Evolutionary conservation across 2,888 invertebrate species (phyloP), one percentile per base, ranked within the genome.

Genomic region (Branchellion lobata): DNA sequence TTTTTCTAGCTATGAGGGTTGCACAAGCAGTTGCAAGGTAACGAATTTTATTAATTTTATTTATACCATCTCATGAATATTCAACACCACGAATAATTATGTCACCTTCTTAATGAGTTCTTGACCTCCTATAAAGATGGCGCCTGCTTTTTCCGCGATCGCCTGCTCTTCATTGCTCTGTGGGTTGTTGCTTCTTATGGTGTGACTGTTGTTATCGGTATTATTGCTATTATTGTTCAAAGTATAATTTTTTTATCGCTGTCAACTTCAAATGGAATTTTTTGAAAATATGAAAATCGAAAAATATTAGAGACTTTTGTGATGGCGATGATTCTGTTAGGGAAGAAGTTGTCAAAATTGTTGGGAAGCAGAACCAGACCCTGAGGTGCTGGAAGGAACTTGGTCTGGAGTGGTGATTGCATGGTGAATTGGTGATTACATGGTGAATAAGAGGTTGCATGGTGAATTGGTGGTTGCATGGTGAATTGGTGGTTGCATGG

Each of bases 321-420:
- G 74, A 87, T 83, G 11, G 85, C 84, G 34, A 85, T 81, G 34
- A 85, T 83, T 51, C 82, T 83, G 36, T 83, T 84, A 18, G 82
- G 75, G 27, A 82, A 79, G 18, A 83, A 82, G 77, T 83, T 82
- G 8, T 85, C 84, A 84, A 86, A 86, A 40, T 81, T 78, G 81
- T 87, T 83, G 18, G 87, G 87, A 31, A 84, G 82, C 31, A 82
- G 73, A 18, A 86, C 57, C 21, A 84, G 83, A 5, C 83, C 83
- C 24, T 82, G 82, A 2, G 85, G 78, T 36, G 81, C 81, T 24
- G 76, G 79, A 80, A 86, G 80, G 79, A 85, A 85, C 80, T 85
- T 87, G 21, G 86, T 85, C 86, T 86, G 85, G 40, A 40, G 5
- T 5, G 40, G 40, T 40, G 40, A 14, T 8, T 40, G 40, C 8